Base-by-base conservation (phyloP, 2,113 vertebrate genomes). In the Percina caprodes region DNA sequence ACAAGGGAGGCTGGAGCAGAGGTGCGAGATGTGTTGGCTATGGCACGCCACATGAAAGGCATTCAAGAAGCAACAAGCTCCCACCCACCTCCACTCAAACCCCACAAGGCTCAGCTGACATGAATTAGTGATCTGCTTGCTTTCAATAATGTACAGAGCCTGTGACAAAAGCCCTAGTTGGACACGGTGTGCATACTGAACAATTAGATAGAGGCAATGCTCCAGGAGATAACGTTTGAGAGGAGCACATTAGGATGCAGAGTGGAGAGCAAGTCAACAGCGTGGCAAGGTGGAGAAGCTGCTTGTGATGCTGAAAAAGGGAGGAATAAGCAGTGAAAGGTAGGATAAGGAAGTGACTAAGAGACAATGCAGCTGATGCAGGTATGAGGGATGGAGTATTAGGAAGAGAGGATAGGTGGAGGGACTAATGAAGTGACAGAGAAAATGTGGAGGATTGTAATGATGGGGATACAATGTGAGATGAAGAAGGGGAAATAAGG, bases 121-220 rank as follows among this genome's bases (percentile, higher is more conserved):
- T 91, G 83, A 92, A 94, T 92, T 87, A 94, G 88, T 84, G 80
- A 91, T 89, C 79, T 51, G 52, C 76, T 85, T 76, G n/a, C 78
- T 86, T 89, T 91, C 86, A 89, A 89, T 88, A 89, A 88, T 76
- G 83, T 88, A 91, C 56, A 76, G 79, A 60, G 70, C 58, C 66
- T 9, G 70, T 89, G 88, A 89, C 77, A 85, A 92, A 89, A 86
- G 79, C 69, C 69, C 26, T 10, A 7, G 54, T 14, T n/a, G 61
- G 63, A 82, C 61, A n/a, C 2, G 45, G 23, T 56, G 77, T 33
- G 73, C 73, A 84, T 91, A 68, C 72, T 59, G 77, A 82, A 56
- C 52, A 18, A 72, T 66, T 9, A 45, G 35, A 79, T 10, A 14
- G 55, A 45, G 45, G 62, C 42, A 14, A 46, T n/a, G 62, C 76